These are phyloP conservation scores for Chitala chitala DNA, from an alignment of 2,113 vertebrate species.

Conservation along the genomic window DNA sequence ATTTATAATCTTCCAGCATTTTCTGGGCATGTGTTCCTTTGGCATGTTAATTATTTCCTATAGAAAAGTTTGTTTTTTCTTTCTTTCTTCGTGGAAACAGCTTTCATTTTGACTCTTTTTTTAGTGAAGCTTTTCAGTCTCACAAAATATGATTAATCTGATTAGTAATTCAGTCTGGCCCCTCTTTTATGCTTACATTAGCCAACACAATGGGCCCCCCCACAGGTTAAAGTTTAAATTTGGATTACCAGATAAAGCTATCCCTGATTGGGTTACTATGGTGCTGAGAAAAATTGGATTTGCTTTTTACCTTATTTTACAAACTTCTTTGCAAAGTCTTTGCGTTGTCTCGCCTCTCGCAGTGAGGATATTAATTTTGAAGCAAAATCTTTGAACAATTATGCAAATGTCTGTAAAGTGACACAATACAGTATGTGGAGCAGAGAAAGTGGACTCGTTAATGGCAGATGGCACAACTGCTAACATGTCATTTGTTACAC, in stretches of 20 bases:
- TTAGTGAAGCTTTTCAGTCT: constrained; percentile 80
- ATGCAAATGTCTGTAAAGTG: constrained; percentile 86
- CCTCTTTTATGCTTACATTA: constrained; percentile 93
- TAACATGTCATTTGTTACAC: constrained; percentile 72
- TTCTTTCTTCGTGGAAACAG: constrained; percentile 56
- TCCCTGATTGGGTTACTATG: constrained; percentile 87
- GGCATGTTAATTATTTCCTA: constrained; percentile 22
- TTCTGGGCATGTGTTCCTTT: constrained; percentile 55
- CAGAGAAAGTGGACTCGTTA: constrained; percentile 86
- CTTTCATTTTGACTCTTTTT: constrained; percentile 76
- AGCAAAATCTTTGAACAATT: constrained; percentile 95
- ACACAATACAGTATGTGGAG: constrained; percentile 88
- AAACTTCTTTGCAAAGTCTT: constrained; percentile 70
- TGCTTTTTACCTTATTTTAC: constrained; percentile 77
- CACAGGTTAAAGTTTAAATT: constrained; percentile 99
- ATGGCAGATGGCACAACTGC: constrained; percentile 85
- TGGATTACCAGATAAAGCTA: constrained; percentile 97
- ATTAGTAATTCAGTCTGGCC: constrained; percentile 86
- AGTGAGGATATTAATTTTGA: constrained; percentile 89
- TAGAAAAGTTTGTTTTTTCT: constrained; percentile 41
- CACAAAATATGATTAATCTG: constrained; percentile 96
- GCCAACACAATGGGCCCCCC: constrained; percentile 94
- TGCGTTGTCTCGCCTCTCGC: constrained; percentile 69
- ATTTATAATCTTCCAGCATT: constrained; percentile 60
- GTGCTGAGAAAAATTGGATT: constrained; percentile 79